Evolutionary conservation across 2,113 vertebrate species (phyloP).

Genomic region (Corvus moneduloides): DNA sequence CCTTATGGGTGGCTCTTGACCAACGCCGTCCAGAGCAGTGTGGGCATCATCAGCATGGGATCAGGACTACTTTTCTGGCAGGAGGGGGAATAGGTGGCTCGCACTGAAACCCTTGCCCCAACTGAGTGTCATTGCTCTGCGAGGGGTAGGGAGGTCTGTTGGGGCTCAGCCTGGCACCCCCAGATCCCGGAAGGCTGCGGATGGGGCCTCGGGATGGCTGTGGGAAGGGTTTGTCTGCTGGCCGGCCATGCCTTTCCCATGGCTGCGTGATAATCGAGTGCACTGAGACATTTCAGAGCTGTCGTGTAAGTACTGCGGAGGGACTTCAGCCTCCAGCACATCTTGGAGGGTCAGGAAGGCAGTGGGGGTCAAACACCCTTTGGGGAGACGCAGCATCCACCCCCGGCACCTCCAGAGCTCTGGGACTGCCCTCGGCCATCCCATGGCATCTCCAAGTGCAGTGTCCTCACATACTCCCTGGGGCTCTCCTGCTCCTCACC

Average conservation of each 20-base stretch:
- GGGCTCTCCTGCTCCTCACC: not conserved
- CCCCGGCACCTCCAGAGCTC: not conserved
- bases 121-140: rapidly evolving
- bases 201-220: not conserved
- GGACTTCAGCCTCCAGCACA: not conserved
- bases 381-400: not conserved
- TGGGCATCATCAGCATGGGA: not conserved
- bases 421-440: conserved; percentile 18
- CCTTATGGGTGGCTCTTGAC: conserved; percentile 24
- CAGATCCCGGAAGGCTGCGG: not conserved
- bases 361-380: not conserved
- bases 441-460: not conserved
- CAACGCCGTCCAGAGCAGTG: not conserved
- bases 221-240: not conserved
- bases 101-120: rapidly evolving
- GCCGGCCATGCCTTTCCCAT: not conserved
- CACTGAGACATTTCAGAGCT: not conserved
- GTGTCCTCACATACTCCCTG: not conserved
- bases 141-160: rapidly evolving
- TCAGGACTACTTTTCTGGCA: not conserved
- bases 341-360: not conserved
- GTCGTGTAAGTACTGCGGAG: rapidly evolving
- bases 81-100: not conserved
- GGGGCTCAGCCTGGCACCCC: not conserved
- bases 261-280: not conserved